Percentiles rank a stretch among this genome's conserved stretches.
phyloP scores from a whole-genome alignment of 2,797 vertebrate species.

The Mus minutoides region DNA sequence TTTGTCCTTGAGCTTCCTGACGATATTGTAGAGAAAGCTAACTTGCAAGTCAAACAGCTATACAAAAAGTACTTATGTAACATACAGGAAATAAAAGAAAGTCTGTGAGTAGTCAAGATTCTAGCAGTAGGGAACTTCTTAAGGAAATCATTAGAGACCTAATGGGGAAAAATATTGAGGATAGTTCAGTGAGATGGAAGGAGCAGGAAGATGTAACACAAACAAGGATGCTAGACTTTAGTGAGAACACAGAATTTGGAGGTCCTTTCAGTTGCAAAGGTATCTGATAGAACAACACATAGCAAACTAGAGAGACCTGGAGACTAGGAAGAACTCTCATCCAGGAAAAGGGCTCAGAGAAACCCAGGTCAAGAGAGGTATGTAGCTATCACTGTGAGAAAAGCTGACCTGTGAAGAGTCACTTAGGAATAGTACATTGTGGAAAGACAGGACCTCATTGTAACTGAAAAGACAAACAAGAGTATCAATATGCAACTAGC shows the following conservation, averaged over 20 bases:
- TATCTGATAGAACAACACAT: not conserved
- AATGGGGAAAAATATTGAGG: not conserved
- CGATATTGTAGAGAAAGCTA: constrained; percentile 25
- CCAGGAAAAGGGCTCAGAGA: not conserved
- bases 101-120: not conserved
- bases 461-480: not conserved
- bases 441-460: not conserved
- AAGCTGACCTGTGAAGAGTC: constrained; percentile 8
- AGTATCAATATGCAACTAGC: constrained; percentile 39
- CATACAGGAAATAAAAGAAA: constrained; percentile 23
- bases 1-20: constrained; percentile 29
- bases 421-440: not conserved
- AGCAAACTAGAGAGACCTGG: not conserved
- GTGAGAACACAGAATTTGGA: not conserved
- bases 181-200: constrained; percentile 24
- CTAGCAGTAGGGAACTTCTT: constrained; percentile 39
- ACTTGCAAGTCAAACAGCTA: constrained; percentile 33
- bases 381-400: not conserved
- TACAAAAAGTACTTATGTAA: constrained; percentile 28
- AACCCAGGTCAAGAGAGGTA: not conserved
- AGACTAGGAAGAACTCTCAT: not conserved
- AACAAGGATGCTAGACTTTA: not conserved
- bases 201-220: constrained; percentile 7
- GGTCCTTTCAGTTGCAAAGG: constrained; percentile 32
- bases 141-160: constrained; percentile 27